Evolutionary conservation across 2,797 vertebrate genomes (phyloP).

Genomic region (Leuciscus waleckii): DNA sequence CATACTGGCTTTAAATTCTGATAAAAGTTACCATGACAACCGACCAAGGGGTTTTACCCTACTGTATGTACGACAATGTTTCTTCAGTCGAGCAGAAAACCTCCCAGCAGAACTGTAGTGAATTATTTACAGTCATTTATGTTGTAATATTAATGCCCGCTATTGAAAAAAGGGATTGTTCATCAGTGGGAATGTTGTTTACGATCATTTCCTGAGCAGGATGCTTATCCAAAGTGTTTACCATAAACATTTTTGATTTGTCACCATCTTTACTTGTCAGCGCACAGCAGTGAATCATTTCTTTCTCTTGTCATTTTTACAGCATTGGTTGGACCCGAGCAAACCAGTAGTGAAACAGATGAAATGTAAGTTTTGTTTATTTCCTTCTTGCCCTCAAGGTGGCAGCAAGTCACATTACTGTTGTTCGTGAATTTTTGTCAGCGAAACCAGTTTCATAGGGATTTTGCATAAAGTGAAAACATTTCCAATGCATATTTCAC

Average conservation of each 20-base stretch:
- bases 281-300: conserved; percentile 21
- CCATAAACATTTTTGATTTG: conserved; percentile 4
- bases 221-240: conserved; percentile 1
- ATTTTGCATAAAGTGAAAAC: background rate
- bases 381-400: background rate
- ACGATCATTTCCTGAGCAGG: background rate
- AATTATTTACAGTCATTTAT: conserved; percentile 53
- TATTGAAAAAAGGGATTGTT: background rate
- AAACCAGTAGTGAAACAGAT: conserved; percentile 95
- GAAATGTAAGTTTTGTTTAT: conserved; percentile 90
- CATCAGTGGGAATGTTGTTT: conserved; percentile 24
- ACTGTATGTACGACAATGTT: conserved; percentile 33
- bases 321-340: conserved; percentile 98
- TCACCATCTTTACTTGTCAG: background rate
- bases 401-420: background rate
- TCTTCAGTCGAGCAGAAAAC: conserved; percentile 55
- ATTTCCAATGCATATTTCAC: background rate
- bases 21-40: conserved; percentile 50
- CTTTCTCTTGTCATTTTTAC: conserved; percentile 55
- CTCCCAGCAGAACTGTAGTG: conserved; percentile 17
- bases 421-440: background rate
- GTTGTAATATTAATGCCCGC: conserved; percentile 42
- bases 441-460: background rate
- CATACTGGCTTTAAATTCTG: conserved; percentile 1
- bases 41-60: conserved; percentile 15